Evolutionary conservation across 2,113 vertebrate genomes (phyloP), one percentile per base, ranked within the genome.

Genomic region (Heterochromis multidens): DNA sequence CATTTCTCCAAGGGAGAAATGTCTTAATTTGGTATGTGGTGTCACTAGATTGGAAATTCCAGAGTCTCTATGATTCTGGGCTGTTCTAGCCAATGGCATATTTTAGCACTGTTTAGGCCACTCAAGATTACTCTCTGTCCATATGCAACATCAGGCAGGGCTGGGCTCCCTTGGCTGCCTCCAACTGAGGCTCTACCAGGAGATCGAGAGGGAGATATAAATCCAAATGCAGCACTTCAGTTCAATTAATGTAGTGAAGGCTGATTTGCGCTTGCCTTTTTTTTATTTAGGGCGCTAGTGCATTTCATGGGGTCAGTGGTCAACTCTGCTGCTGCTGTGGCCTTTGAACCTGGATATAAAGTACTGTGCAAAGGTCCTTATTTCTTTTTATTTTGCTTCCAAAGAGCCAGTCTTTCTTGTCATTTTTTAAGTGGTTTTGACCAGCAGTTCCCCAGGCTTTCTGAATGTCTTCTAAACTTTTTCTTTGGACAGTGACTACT

Each of bases 161-260:
- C 40, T 82, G 72, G n/a, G n/a, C 61, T 61, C 67, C 35, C 78
- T 82, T 74, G 77, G 63, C 14, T 77, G n/a, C 57, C n/a, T 82
- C 31, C 52, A 79, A 79, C 29, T 54, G 81, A 79, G 46, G 17
- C 37, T 76, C 3, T 8, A 82, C 46, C 37, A 63, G 46, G 27
- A 72, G 27, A 57, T 4, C 83, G 37, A 52, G 59, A 31, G n/a
- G 23, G 16, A 61, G 70, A 78, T 77, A 83, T 21, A 83, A 82
- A 82, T 19, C 74, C 27, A 81, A 91, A 70, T 79, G 27, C n/a
- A 70, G 37, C 60, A 80, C 62, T 88, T 88, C 79, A 87, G 61
- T 79, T 87, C 85, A 85, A 60, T 90, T 86, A 86, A 46, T 79
- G 81, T 9, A 60, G 76, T 65, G 76, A 86, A 78, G 72, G 77